Conservation (phyloP, 2,888 invertebrate species). For the Pristionchus maxplancki region DNA sequence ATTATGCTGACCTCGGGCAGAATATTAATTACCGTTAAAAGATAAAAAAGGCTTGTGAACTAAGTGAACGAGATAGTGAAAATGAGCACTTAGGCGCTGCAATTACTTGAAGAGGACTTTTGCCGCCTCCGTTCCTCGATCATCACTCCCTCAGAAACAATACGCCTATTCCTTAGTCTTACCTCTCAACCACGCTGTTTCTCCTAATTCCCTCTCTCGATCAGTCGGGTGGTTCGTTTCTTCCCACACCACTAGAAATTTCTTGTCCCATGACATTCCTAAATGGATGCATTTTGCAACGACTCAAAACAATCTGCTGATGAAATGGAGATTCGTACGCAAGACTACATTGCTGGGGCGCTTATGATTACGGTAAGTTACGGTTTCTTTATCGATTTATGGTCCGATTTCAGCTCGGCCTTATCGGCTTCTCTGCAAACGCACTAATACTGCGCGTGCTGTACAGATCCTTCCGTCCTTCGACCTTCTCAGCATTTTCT, state of each 20-base stretch:
- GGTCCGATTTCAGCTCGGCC: neutral
- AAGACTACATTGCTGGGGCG: conserved; percentile 26
- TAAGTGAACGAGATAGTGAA: too few species aligned
- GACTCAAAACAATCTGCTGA: neutral
- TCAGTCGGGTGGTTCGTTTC: too few species aligned
- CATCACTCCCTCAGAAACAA: neutral
- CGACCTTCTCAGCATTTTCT: conserved; percentile 30
- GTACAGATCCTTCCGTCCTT: neutral
- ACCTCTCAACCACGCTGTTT: neutral
- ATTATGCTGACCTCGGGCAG: too few species aligned
- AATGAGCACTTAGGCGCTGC: too few species aligned
- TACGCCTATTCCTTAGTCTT: neutral
- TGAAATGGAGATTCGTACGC: conserved; percentile 25
- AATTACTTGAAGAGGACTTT: too few species aligned
- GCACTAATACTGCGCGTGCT: neutral
- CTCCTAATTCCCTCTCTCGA: neutral
- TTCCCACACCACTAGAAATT: neutral
- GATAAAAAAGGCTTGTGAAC: too few species aligned
- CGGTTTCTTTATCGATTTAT: neutral
- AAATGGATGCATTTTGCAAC: neutral
- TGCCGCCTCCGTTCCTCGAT: too few species aligned
- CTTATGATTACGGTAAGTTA: conserved; percentile 19
- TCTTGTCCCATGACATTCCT: neutral
- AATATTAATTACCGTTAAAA: too few species aligned
- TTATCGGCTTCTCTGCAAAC: conserved; percentile 6